Base-by-base conservation (phyloP, 2,888 invertebrate genomes). In the Helleia helle region DNA sequence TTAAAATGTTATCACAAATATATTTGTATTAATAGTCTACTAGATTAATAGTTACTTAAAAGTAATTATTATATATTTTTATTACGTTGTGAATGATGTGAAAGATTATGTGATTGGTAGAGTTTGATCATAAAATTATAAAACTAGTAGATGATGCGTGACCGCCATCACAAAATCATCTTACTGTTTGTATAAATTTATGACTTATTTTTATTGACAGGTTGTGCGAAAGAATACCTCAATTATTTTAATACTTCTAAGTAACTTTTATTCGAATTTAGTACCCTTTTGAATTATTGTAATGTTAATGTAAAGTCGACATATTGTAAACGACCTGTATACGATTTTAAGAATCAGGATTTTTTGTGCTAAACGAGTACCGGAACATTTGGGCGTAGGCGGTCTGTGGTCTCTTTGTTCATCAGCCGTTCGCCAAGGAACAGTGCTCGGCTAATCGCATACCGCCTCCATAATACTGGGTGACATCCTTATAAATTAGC, bases 141-240 rank as follows among this genome's bases (percentile, higher is more conserved):
- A 48, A 56, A 48, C 49, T 49, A 51, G 58, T 45, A 48, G 48
- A 55, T 56, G 59, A 63, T 69, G 63, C 63, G 76, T 76, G 79
- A 71, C 83, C 81, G 83, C 83, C 80, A 84, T 65, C 71, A 74
- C 71, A 66, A 73, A 63, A 58, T 65, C 61, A 64, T 66, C 65
- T 42, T 59, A 52, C 53, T 43, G 43, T 50, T 57, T 52, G 52
- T 12, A 47, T 56, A 53, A 46, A 55, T 36, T 46, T 52, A 44
- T 48, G 17, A 38, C 42, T 44, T 47, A 45, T 42, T 18, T n/a
- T 18, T 30, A 17, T 26, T 30, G 12, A 4, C 30, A 34, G 36
- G 7, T 7, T 13, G 9, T 17, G 34, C 8, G 12, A 17, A 9
- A n/a, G 11, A 27, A 13, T 4, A 11, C 34, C 25, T 28, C 12